phyloP scores from a whole-genome alignment of 2,888 invertebrate genomes.

The Xanthia togata region DNA sequence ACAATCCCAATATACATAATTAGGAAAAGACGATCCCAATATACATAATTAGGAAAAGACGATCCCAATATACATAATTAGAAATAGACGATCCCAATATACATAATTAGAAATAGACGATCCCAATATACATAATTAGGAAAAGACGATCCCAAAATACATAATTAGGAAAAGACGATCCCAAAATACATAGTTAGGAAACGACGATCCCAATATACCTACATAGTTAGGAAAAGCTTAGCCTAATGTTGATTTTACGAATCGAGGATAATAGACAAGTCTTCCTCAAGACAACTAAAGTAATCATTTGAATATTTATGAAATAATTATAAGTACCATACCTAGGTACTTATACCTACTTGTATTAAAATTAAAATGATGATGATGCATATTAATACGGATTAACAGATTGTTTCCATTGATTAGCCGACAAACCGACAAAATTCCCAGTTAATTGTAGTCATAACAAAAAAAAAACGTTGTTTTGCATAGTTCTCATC shows the following conservation, averaged over 20 bases:
- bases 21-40: neutral
- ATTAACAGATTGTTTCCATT: conserved; percentile 12
- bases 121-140: too few species aligned
- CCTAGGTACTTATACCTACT: neutral
- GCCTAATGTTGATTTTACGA: neutral
- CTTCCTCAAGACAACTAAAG: neutral
- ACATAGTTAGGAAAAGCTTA: neutral
- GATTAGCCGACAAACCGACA: neutral
- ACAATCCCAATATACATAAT: neutral
- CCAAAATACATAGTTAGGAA: too few species aligned
- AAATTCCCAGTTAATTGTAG: conserved; percentile 21
- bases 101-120: too few species aligned
- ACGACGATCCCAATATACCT: neutral
- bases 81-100: neutral
- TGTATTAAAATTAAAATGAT: neutral
- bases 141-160: neutral
- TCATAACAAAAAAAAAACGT: conserved; percentile 49
- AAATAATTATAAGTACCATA: neutral
- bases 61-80: neutral
- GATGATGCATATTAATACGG: neutral
- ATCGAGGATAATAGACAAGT: neutral
- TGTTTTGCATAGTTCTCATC: conserved; percentile 17
- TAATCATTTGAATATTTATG: neutral
- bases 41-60: neutral
- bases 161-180: neutral